Percentiles rank a stretch among this genome's conserved stretches.
These are phyloP conservation scores for Anguilla anguilla DNA, from an alignment of 2,797 vertebrate species.

Conservation along the genomic window DNA sequence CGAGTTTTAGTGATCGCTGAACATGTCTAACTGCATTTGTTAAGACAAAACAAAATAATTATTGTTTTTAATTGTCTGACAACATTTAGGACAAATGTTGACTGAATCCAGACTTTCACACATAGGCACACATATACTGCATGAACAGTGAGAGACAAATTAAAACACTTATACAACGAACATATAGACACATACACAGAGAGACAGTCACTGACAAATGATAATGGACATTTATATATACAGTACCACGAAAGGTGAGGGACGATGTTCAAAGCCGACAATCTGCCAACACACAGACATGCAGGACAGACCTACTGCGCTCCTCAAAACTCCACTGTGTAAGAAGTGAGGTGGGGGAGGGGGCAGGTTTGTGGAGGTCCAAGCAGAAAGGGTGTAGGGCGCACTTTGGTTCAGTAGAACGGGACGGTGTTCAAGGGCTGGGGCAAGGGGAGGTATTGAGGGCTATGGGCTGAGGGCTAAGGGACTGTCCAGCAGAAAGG, in stretches of 20 bases:
- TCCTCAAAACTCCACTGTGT: constrained; percentile 47
- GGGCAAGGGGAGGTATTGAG: background rate
- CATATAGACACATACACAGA: constrained; percentile 29
- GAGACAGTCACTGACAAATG: constrained; percentile 3
- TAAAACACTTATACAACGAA: background rate
- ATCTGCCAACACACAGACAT: constrained; percentile 32
- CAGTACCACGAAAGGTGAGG: constrained; percentile 1
- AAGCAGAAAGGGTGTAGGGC: constrained; percentile 42
- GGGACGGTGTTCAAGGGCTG: background rate
- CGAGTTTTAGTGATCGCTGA: no score
- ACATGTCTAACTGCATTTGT: background rate
- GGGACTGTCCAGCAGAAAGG: background rate
- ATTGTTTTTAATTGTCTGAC: background rate
- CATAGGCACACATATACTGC: constrained; percentile 27
- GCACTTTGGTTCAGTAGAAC: background rate
- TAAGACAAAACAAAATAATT: background rate
- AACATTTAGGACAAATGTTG: background rate
- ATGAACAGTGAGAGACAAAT: constrained; percentile 3
- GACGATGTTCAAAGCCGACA: background rate
- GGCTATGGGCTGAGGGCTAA: background rate
- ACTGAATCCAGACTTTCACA: constrained; percentile 39
- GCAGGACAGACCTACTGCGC: constrained; percentile 52
- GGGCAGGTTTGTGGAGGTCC: constrained; percentile 52
- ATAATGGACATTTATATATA: background rate
- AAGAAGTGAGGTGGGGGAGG: constrained; percentile 46